Conservation (phyloP, 2,113 vertebrate species). For the Orycteropus afer region DNA sequence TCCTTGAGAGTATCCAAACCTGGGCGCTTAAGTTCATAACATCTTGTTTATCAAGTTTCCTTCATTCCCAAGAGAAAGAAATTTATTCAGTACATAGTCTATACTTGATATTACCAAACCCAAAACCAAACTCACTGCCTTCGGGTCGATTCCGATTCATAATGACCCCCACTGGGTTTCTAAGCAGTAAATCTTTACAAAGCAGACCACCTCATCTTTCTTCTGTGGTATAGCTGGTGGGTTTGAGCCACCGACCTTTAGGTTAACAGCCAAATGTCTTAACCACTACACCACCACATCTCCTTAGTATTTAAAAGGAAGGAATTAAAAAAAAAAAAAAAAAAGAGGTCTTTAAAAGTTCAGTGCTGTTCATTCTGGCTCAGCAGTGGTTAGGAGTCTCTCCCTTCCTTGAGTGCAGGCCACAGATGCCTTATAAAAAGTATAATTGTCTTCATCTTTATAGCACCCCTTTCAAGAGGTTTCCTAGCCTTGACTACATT, state of each 20-base stretch:
- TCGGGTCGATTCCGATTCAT: no score
- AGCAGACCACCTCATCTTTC: no score
- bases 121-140: no score
- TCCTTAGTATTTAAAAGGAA: not conserved
- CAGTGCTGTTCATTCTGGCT: not conserved
- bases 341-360: not conserved
- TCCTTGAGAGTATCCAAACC: slow-evolving; percentile 3
- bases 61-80: not conserved
- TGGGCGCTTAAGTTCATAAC: not conserved
- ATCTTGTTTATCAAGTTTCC: not conserved
- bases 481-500: not conserved
- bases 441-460: not conserved
- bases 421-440: not conserved
- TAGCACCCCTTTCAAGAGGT: not conserved
- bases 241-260: no score
- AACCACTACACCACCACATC: no score
- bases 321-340: not conserved
- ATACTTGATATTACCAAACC: not conserved
- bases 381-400: not conserved
- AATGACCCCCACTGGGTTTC: no score
- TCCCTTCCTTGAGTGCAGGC: not conserved
- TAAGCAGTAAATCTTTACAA: no score
- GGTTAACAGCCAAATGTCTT: no score
- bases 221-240: no score
- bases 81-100: not conserved